These are phyloP conservation scores for Embidobia sp. DNA, from an alignment of 2,888 invertebrate genomes.

Conservation along the genomic window DNA sequence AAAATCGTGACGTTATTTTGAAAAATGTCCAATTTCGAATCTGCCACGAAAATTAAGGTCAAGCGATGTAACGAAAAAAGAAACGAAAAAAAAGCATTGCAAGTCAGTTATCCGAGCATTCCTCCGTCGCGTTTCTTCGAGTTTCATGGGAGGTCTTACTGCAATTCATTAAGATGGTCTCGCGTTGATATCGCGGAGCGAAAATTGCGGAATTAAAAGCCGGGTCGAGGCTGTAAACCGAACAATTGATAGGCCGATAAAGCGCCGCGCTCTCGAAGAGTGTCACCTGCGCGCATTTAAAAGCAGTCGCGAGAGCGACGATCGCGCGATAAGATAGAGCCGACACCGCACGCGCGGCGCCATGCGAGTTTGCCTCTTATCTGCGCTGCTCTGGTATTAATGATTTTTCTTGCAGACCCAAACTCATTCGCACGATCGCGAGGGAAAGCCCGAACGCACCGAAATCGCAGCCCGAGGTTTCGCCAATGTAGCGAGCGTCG, in stretches of 20 bases:
- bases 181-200: background rate
- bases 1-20: too few species aligned
- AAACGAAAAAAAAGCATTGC: too few species aligned
- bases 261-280: constrained; percentile 1
- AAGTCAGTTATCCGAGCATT: too few species aligned
- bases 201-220: constrained; percentile 30
- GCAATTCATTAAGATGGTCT: constrained; percentile 8
- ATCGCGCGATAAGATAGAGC: constrained; percentile 14
- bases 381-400: constrained; percentile 15
- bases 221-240: constrained; percentile 8
- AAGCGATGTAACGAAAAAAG: too few species aligned
- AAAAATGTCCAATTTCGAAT: too few species aligned
- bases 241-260: constrained; percentile 27
- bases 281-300: constrained; percentile 28
- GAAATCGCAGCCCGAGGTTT: too few species aligned
- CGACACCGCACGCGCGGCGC: constrained; percentile 7
- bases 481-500: too few species aligned
- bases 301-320: constrained; percentile 9
- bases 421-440: too few species aligned
- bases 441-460: too few species aligned
- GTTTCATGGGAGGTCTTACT: constrained; percentile 4
- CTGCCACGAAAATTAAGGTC: too few species aligned
- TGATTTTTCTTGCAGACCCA: too few species aligned
- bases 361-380: constrained; percentile 8
- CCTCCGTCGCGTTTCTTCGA: too few species aligned